These are phyloP conservation scores for Graptemys geographica DNA, from an alignment of 2,797 vertebrate species.

Conservation along the genomic window DNA sequence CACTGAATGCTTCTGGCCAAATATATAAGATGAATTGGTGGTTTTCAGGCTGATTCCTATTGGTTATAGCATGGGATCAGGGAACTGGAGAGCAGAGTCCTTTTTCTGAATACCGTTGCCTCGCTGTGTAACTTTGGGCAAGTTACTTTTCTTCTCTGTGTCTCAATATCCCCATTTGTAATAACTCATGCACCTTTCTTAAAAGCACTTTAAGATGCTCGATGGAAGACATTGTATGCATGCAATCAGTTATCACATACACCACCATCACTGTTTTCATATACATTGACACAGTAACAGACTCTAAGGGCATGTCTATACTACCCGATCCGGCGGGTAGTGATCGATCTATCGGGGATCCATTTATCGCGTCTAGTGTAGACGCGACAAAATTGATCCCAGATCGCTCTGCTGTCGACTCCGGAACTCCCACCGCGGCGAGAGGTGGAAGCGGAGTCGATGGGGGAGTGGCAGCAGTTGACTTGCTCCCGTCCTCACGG, in stretches of 20 bases:
- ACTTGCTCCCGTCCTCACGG: too few species aligned
- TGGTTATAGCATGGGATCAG: background rate
- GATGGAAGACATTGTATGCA: background rate
- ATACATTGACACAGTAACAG: background rate
- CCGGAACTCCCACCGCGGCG: too few species aligned
- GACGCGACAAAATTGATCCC: too few species aligned
- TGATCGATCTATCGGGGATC: too few species aligned
- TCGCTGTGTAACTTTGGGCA: background rate
- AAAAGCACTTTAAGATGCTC: background rate
- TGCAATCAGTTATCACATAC: background rate
- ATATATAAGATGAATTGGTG: background rate
- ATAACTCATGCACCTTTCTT: background rate
- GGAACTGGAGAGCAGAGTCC: background rate
- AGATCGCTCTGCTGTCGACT: too few species aligned
- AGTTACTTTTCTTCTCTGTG: background rate
- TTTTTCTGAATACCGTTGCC: background rate
- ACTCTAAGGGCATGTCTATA: too few species aligned
- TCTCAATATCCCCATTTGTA: background rate
- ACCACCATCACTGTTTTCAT: rapidly evolving
- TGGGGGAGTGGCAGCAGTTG: too few species aligned
- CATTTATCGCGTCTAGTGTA: too few species aligned
- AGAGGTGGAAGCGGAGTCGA: too few species aligned
- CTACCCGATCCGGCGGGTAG: too few species aligned
- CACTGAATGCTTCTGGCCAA: background rate
- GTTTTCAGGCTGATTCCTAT: background rate